Base-by-base conservation (phyloP, 2,888 invertebrate genomes). In the Eristalinus sepulchralis region DNA sequence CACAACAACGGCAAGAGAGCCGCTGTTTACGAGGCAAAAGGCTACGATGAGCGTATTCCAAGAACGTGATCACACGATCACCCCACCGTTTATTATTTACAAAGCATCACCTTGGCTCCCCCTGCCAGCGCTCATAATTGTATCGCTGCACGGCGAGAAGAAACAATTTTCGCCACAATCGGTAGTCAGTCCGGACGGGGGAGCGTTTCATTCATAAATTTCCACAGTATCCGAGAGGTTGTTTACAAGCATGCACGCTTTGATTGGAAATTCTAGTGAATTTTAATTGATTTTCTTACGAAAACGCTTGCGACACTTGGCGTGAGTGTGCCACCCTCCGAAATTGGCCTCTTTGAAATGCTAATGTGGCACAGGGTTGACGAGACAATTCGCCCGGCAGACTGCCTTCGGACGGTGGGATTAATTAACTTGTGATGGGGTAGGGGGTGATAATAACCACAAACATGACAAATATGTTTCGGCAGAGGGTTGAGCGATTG, bases 161-260 rank as follows among this genome's bases (percentile, higher is more conserved):
- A 67, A 67, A 75, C 75, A 75, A 39, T 83, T 85, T 86, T 86
- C 71, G 86, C 57, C 57, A 57, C 57, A 11, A 47, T 5, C 27
- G 27, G 27, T 27, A 27, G 27, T 27, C 27, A 27, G 5, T 3
- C 62, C 59, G 33, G 70, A 34, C 62, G 57, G 66, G 62, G 77
- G 60, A 75, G 78, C 72, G 66, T 79, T 81, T 80, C 86, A 86
- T 86, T 86, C 86, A 86, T 86, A 86, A 86, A 83, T 70, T 67
- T 66, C 33, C 8, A 39, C 81, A 85, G 77, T 85, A 85, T 85
- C 72, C 77, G 13, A 36, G 24, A 24, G 53, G 71, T 83, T 86
- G 83, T 86, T 83, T 86, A 86, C 70, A 75, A 64, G 71, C 75
- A 39, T 59, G 17, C 60, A 71, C 67, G 47, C 83, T 86, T 86